These are phyloP conservation scores for Chaunax sp. DNA, from an alignment of 2,797 vertebrate genomes.

Conservation along the genomic window DNA sequence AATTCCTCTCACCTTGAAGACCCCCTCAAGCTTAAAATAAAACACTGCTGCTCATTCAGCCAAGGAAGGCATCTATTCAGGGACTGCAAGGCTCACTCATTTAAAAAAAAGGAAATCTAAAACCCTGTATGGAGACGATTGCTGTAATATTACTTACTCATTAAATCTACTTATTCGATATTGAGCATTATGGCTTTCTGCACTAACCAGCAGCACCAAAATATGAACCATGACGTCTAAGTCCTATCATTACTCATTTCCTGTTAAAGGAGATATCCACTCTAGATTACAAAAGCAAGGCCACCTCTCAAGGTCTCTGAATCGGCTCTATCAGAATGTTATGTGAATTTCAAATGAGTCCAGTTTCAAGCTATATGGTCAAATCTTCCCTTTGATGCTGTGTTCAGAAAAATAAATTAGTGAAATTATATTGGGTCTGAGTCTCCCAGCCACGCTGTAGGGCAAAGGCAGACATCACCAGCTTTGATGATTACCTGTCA, in stretches of 20 bases:
- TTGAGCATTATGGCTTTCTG: neutral
- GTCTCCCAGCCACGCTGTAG: constrained; percentile 17
- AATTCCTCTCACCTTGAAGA: constrained; percentile 23
- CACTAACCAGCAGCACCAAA: neutral
- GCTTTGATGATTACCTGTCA: constrained; percentile 37
- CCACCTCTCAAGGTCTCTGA: constrained; percentile 22
- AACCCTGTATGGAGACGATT: no score
- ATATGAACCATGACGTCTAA: constrained; percentile 5
- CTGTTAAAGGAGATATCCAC: constrained; percentile 11
- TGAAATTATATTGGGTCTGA: constrained; percentile 32
- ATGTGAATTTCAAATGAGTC: constrained; percentile 36
- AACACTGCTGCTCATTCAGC: constrained; percentile 22
- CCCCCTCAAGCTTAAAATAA: constrained; percentile 18
- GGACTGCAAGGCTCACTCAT: neutral
- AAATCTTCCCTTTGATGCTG: constrained; percentile 5
- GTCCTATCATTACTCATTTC: constrained; percentile 18
- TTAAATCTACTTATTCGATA: neutral
- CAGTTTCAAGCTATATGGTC: neutral
- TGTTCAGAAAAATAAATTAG: constrained; percentile 35
- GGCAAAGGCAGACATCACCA: constrained; percentile 34
- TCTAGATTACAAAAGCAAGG: constrained; percentile 34
- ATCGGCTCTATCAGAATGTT: constrained; percentile 20
- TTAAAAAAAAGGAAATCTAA: constrained; percentile 11
- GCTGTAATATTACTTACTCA: neutral
- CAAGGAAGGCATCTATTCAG: constrained; percentile 9